phyloP scores from a whole-genome alignment of 1,140 invertebrate genomes.

The Pteromalus puparum region DNA sequence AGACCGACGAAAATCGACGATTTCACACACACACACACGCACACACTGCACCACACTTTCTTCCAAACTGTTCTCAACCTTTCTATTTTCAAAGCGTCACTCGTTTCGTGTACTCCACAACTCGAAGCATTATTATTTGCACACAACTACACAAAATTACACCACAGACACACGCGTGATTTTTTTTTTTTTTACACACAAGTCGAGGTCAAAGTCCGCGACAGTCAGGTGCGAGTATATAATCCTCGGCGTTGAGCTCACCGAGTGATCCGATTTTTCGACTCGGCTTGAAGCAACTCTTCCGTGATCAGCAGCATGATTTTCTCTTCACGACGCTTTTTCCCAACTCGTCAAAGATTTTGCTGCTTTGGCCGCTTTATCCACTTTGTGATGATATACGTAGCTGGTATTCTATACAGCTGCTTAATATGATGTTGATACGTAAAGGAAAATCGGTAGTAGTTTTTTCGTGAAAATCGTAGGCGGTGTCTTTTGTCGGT shows the following conservation, averaged over 20 bases:
- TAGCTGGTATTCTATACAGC: too few species aligned
- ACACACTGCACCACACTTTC: too few species aligned
- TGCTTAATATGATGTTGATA: too few species aligned
- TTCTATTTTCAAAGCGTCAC: too few species aligned
- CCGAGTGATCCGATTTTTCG: conserved; percentile 16
- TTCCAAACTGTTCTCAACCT: too few species aligned
- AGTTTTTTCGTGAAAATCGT: too few species aligned
- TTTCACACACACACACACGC: too few species aligned
- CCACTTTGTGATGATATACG: background rate
- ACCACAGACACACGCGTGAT: background rate
- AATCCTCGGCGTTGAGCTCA: conserved; percentile 4
- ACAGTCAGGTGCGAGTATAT: background rate
- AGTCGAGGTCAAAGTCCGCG: background rate
- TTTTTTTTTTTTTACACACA: background rate
- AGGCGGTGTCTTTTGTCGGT: too few species aligned
- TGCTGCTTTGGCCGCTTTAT: background rate
- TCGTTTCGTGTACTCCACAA: too few species aligned
- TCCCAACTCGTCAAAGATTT: background rate
- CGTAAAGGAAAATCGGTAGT: too few species aligned
- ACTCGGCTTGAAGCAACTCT: background rate
- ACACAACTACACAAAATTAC: too few species aligned
- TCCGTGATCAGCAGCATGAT: background rate
- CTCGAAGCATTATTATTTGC: too few species aligned
- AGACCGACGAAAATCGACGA: background rate
- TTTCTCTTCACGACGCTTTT: background rate